These are phyloP conservation scores for Phrynocephalus versicolor DNA, from an alignment of 2,113 vertebrate genomes.

Conservation along the genomic window DNA sequence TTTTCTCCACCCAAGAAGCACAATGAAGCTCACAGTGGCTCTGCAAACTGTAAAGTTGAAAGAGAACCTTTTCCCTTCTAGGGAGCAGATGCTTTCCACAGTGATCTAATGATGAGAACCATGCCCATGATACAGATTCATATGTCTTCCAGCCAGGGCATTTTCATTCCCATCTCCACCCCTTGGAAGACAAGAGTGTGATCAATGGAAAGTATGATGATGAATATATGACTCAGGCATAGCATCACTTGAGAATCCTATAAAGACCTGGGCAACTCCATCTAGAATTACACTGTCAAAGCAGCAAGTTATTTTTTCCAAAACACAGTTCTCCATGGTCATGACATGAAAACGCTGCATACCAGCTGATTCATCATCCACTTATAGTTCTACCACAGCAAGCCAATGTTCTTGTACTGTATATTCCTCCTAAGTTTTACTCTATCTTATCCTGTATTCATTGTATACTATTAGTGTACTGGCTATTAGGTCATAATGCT, in stretches of 20 bases:
- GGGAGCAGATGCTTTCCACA: constrained; percentile 1
- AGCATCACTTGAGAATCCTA: neutral
- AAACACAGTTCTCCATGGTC: neutral
- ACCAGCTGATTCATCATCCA: neutral
- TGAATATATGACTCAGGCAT: neutral
- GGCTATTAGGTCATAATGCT: neutral
- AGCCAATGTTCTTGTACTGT: neutral
- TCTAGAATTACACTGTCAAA: neutral
- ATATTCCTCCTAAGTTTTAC: neutral
- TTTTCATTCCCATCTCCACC: neutral
- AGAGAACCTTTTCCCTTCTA: neutral
- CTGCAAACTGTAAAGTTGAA: neutral
- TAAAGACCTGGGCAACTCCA: neutral
- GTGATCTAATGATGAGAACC: neutral
- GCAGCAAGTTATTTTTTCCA: constrained; percentile 2
- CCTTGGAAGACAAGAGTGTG: neutral
- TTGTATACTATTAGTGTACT: neutral
- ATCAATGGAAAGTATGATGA: neutral
- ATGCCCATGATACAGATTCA: neutral
- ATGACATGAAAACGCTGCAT: neutral
- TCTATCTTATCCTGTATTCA: no score
- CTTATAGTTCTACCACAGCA: neutral
- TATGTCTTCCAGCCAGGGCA: neutral
- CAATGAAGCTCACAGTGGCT: constrained; percentile 5
- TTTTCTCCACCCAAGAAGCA: neutral